Base-by-base conservation (phyloP, 35 echinoderm and acorn worm genomes). In the Hemicentrotus pulcherrimus region DNA sequence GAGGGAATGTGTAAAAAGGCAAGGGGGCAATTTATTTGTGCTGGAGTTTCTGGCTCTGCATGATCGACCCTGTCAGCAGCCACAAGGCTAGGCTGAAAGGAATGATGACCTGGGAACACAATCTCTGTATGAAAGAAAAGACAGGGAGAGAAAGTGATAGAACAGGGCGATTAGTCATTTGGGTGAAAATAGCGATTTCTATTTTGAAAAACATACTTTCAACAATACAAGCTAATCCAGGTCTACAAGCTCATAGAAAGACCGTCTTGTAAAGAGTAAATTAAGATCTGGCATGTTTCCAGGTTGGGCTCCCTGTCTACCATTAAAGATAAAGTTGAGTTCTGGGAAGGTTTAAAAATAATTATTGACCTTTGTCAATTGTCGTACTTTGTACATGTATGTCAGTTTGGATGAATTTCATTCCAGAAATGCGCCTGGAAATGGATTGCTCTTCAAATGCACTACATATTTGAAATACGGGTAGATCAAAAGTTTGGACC, bases 1-100 rank as follows among this genome's bases (percentile, higher is more conserved):
- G 28, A 93, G 91, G 91, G 91, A 93, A 93, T 93, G 91, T 93
- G 45, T 28, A 78, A 90, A 45, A 93, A 93, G 91, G 91, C 91
- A 93, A 90, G 88, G 91, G 91, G 91, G 45, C 88, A 47, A 93
- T 48, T 93, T 93, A 93, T 93, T 93, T 93, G 22, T 93, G 32
- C 30, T 93, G 48, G 91, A 93, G 10, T 48, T 58, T 58, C 48
- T 58, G 46, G 91, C 91, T 93, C 91, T 93, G 91, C 91, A 93
- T 93, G 48, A 46, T 47, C 32, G 46, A 46, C 91, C 91, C 48
- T 33, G 9, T 58, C 45, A 31, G 46, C 46, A 13, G 91, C 91
- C 46, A 58, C 47, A 46, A 31, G 91, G 46, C 91, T 93, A 58
- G 30, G 91, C 91, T 93, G 91, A 32, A 48, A 93, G 91, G 91